Evolutionary conservation across 2,797 vertebrate species (phyloP), one percentile per base, ranked within the genome.

Genomic region (Premnoplex brunnescens): DNA sequence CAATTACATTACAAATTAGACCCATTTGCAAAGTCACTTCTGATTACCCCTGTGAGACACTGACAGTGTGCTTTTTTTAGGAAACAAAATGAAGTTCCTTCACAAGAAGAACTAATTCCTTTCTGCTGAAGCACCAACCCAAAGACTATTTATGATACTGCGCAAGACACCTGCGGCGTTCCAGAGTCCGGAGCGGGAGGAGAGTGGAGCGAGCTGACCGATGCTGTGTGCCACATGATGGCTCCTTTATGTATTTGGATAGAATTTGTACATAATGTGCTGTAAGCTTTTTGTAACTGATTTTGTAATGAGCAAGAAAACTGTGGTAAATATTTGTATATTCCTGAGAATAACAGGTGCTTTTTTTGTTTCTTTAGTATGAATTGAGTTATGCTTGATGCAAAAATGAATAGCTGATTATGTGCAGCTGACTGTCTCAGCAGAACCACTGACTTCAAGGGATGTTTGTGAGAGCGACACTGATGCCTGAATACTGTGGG

Each of bases 71-170:
- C 58, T 91, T 83, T 81, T 97, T 98, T 46, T 94, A 99, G 99
- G 99, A 96, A 99, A 98, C 97, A 99, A 99, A 98, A 99, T 99
- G 99, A 99, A 99, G 97, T 99, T 99, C 96, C 99, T 99, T 89
- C 99, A 99, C 98, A 99, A 99, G 98, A 99, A 99, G 98, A 99
- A 98, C 97, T 99, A 97, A 98, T 49, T 63, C 41, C 36, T 49
- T 79, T 89, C 96, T 91, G 93, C 89, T 85, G 89, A 58, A 56
- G 27, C 49, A 22, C 75, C 91, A 44, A 20, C 81, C 77, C 89
- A 90, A 51, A 87, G 93, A 80, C 89, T 92, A 7, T 79, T 85
- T 17, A 37, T 86, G 90, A 64, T 41, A 12, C 88, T 62, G 93
- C 3, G 1, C 2, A 58, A 43, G 80, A 64, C 49, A 71, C 30